Percentiles rank a stretch among this genome's conserved stretches.
Evolutionary conservation across 1,140 invertebrate species (phyloP).

Genomic region (Zelostemma sp.): DNA sequence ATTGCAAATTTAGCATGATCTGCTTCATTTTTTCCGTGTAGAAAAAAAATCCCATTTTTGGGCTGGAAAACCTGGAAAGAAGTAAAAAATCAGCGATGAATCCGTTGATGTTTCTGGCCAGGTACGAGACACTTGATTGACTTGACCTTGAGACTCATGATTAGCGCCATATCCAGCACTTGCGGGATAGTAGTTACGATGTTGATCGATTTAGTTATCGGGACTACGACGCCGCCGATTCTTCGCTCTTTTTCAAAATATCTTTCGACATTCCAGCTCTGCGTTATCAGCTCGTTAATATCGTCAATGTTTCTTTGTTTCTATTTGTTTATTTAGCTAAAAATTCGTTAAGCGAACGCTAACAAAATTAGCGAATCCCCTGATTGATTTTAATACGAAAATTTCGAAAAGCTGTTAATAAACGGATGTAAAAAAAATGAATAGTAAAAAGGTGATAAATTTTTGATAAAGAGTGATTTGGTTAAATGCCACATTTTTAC

Average conservation of each 20-base stretch:
- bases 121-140: conserved; percentile 37
- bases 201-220: conserved; percentile 68
- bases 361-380: too few species aligned
- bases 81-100: conserved; percentile 8
- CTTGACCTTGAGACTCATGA: conserved; percentile 61
- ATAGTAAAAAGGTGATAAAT: neutral
- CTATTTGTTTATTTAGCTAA: too few species aligned
- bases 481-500: neutral
- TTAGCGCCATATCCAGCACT: conserved; percentile 57
- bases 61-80: neutral
- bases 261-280: neutral
- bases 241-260: neutral
- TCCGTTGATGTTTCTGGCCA: conserved; percentile 27
- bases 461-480: neutral
- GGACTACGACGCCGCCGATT: conserved; percentile 45
- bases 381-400: too few species aligned
- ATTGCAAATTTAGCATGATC: neutral
- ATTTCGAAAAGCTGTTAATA: too few species aligned
- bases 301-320: too few species aligned
- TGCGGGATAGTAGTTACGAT: conserved; percentile 64
- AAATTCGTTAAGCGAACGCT: too few species aligned
- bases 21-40: neutral
- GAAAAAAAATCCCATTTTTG: neutral
- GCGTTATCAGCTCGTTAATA: too few species aligned
- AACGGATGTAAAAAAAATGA: too few species aligned